A percentile compares a stretch with the other conserved stretches of the same genome.
These are phyloP conservation scores for Apostichopus californicus DNA, from an alignment of 35 echinoderm and acorn worm species.

Conservation along the genomic window DNA sequence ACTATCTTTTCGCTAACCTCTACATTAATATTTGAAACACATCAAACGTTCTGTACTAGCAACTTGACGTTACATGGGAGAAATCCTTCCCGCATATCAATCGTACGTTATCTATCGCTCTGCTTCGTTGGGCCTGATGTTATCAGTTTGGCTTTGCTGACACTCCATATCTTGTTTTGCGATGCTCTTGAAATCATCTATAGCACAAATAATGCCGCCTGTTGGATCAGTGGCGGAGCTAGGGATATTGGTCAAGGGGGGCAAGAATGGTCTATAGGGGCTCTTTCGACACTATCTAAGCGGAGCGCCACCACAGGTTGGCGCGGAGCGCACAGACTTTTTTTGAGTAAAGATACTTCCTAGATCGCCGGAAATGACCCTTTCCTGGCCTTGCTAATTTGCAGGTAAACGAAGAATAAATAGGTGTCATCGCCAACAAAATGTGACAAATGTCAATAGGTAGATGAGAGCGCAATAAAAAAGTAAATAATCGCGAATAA, in stretches of 20 bases:
- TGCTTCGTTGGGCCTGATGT: neutral
- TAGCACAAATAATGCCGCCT: neutral
- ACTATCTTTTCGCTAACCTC: neutral
- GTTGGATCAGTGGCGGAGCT: conserved; percentile 1
- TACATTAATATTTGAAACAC: neutral
- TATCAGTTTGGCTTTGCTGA: neutral
- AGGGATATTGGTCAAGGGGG: neutral
- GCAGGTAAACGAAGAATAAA: no score
- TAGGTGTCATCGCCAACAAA: no score
- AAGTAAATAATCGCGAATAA: no score
- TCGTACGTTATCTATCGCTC: neutral
- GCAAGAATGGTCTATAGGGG: no score
- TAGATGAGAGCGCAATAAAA: no score
- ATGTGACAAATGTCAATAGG: no score
- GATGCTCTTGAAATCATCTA: neutral
- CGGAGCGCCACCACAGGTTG: no score
- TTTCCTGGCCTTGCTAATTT: neutral
- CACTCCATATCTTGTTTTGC: neutral
- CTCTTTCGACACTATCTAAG: neutral
- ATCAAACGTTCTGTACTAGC: neutral
- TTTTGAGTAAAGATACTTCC: no score
- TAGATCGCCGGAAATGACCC: neutral
- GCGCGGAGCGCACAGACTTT: no score
- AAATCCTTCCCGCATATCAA: neutral
- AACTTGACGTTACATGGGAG: neutral